A percentile compares a stretch with the other conserved stretches of the same genome.
Conservation (phyloP, 2,797 vertebrate genomes). For the Hephaestus fuliginosus region DNA sequence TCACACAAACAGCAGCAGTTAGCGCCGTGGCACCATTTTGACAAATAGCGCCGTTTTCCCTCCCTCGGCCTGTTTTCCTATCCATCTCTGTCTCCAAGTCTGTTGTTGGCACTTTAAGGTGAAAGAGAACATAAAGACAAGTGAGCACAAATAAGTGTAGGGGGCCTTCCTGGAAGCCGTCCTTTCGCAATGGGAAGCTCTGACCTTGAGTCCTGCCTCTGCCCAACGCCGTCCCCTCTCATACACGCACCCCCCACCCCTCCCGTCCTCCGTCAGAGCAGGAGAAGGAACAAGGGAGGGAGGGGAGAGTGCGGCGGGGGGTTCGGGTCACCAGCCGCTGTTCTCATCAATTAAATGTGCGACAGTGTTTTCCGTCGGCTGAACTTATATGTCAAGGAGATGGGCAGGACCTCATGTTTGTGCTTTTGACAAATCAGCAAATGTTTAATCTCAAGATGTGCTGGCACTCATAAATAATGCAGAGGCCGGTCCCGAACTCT, state of each 20-base stretch:
- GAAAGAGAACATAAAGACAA: conserved; percentile 81
- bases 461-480: conserved; percentile 91
- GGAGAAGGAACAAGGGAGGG: conserved; percentile 42
- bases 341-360: conserved; percentile 89
- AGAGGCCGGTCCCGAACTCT: conserved; percentile 73
- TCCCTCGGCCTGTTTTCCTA: conserved; percentile 38
- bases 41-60: conserved; percentile 49
- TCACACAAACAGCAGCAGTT: conserved; percentile 57
- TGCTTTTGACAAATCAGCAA: conserved; percentile 94
- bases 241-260: conserved; percentile 21
- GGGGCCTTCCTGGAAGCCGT: conserved; percentile 78
- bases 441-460: conserved; percentile 92
- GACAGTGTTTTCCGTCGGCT: conserved; percentile 85
- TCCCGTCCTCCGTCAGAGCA: conserved; percentile 54
- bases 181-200: conserved; percentile 64
- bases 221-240: conserved; percentile 48
- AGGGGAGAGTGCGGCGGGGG: conserved; percentile 28
- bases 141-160: conserved; percentile 57
- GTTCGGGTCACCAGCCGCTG: conserved; percentile 75
- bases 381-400: conserved; percentile 90
- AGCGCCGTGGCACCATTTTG: conserved; percentile 52
- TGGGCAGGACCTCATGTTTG: conserved; percentile 89
- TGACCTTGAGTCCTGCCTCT: conserved; percentile 84
- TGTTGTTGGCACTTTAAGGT: conserved; percentile 73
- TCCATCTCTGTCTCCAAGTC: conserved; percentile 63